Evolutionary conservation across 2,797 vertebrate genomes (phyloP).

Genomic region (Ceryle rudis): DNA sequence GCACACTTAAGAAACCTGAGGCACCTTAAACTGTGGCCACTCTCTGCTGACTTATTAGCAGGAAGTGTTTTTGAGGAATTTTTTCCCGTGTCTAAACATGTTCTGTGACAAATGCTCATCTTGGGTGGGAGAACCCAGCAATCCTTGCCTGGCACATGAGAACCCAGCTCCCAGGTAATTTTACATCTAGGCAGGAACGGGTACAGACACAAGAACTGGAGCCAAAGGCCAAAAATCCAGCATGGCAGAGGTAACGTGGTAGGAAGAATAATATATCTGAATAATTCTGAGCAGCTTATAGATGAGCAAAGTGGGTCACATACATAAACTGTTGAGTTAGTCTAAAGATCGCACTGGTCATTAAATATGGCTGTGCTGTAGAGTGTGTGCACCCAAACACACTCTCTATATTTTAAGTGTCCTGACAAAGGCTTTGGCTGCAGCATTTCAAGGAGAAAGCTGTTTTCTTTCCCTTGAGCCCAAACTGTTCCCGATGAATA

Average conservation of each 20-base stretch:
- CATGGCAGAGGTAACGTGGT: rapidly evolving
- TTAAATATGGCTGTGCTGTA: background rate
- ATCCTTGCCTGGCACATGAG: background rate
- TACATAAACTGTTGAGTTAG: background rate
- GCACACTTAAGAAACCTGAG: background rate
- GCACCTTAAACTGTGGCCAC: background rate
- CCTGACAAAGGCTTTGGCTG: slow-evolving; percentile 8
- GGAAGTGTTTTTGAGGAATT: background rate
- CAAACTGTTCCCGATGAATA: slow-evolving; percentile 49
- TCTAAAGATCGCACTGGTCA: background rate
- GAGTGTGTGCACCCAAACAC: background rate
- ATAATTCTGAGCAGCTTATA: background rate
- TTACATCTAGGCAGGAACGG: background rate
- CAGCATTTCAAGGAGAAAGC: slow-evolving; percentile 39
- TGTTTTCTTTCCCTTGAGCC: slow-evolving; percentile 9
- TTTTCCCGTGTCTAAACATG: background rate
- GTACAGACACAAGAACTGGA: background rate
- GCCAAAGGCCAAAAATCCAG: background rate
- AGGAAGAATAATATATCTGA: background rate
- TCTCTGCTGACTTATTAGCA: background rate
- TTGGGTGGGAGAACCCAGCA: background rate
- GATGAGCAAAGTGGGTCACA: background rate
- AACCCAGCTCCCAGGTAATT: background rate
- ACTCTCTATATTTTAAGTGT: background rate
- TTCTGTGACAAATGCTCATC: background rate